Evolutionary conservation across 2,888 invertebrate genomes (phyloP).

Genomic region (Acanthosepion pharaonis): DNA sequence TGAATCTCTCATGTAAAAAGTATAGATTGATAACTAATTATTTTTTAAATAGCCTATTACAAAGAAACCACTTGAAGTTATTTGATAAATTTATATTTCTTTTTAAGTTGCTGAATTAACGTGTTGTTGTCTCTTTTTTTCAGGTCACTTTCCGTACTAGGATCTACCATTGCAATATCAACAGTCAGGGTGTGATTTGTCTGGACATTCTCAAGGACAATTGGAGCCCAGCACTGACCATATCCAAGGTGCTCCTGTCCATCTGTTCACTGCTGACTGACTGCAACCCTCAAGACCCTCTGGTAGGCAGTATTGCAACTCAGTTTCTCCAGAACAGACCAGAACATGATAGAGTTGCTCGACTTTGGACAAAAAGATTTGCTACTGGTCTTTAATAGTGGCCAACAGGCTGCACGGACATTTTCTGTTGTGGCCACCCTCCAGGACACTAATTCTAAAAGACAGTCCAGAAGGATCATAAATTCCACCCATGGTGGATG

Average conservation of each 20-base stretch:
- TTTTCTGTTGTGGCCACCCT: neutral
- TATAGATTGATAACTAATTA: neutral
- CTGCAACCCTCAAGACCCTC: conserved; percentile 98
- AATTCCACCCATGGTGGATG: conserved; percentile 20
- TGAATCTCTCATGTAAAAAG: neutral
- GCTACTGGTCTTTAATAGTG: conserved; percentile 79
- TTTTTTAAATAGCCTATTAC: neutral
- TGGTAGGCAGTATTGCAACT: conserved; percentile 97
- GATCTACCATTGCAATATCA: conserved; percentile 99
- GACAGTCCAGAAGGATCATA: neutral
- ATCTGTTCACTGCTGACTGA: conserved; percentile 98
- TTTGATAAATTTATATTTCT: too few relatives aligned
- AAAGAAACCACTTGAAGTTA: too few relatives aligned
- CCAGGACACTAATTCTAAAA: conserved; percentile 20
- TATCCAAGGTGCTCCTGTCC: conserved; percentile 96
- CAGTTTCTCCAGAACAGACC: conserved; percentile 97
- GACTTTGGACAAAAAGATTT: conserved; percentile 98
- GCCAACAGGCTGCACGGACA: neutral
- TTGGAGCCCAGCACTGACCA: conserved; percentile 99
- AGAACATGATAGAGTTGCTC: conserved; percentile 97
- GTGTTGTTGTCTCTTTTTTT: conserved; percentile 43
- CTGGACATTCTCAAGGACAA: conserved; percentile 98
- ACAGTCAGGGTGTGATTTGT: conserved; percentile 98
- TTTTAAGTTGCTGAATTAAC: neutral
- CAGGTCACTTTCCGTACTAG: conserved; percentile 88